Evolutionary conservation across 1,140 invertebrate genomes (phyloP).

Genomic region (Dreissena rostriformis): DNA sequence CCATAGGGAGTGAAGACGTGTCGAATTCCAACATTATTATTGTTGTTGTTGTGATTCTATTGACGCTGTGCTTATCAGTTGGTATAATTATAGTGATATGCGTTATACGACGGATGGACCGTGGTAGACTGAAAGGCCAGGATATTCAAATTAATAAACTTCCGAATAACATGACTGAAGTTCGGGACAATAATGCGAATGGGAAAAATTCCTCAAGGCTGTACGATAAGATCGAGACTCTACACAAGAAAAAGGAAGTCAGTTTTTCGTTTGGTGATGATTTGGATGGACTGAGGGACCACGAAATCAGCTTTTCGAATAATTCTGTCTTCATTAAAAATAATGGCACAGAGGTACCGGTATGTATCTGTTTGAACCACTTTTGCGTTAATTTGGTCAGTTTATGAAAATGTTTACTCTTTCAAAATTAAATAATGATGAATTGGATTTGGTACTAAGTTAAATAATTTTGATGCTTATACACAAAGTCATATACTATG

Average conservation of each 20-base stretch:
- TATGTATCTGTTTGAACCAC: neutral
- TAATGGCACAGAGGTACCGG: slow-evolving; percentile 31
- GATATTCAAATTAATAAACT: slow-evolving; percentile 51
- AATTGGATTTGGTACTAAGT: no score
- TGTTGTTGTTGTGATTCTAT: slow-evolving; percentile 68
- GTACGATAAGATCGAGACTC: slow-evolving; percentile 46
- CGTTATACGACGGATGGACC: slow-evolving; percentile 63
- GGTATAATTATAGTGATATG: slow-evolving; percentile 70
- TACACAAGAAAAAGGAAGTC: slow-evolving; percentile 68
- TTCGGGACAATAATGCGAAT: slow-evolving; percentile 39
- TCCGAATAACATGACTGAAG: slow-evolving; percentile 54
- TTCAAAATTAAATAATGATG: no score
- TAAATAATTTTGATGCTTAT: no score
- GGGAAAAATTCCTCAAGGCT: slow-evolving; percentile 15
- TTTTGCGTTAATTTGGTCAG: no score
- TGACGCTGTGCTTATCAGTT: slow-evolving; percentile 70
- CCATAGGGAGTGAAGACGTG: slow-evolving; percentile 18
- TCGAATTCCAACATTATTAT: slow-evolving; percentile 70
- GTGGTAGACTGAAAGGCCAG: slow-evolving; percentile 32
- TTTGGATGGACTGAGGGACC: slow-evolving; percentile 52
- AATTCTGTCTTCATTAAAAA: slow-evolving; percentile 45
- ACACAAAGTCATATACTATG: no score
- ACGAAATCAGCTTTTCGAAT: slow-evolving; percentile 51
- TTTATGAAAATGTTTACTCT: no score
- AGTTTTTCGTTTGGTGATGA: slow-evolving; percentile 69